Evolutionary conservation across 30 jellyfish, hydroid and myxozoan genomes (phyloP), one percentile per base, ranked within the genome.

Genomic region (Catostylus mosaicus): DNA sequence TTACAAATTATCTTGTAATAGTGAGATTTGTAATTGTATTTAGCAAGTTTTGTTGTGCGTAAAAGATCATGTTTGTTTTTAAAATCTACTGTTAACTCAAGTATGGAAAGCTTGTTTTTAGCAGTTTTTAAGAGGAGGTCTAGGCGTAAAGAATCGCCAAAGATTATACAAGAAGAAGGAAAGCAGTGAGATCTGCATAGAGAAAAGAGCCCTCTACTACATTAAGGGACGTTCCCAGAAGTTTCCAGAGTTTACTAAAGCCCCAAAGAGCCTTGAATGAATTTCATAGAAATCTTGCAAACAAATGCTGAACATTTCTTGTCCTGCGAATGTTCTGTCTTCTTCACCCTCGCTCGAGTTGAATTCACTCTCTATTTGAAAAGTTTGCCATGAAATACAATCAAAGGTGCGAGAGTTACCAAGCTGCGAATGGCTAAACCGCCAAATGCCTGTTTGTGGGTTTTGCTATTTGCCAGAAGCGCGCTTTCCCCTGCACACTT

Each of bases 141-240:
- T 16, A 57, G 59, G 57, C 77, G 77, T 16, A 61, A 38, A 31
- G 23, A 16, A 8, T 61, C 40, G 16, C 73, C 73, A 61, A 38
- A 16, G 11, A 61, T 23, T 7, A 24, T 61, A 6, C 46, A 61
- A 6, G 47, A 38, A 26, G 73, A 61, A 24, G 24, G 40, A 23
- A 16, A 61, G 73, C 73, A 61, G 73, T 35, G 16, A 61, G 73
- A 61, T 50, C 63, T 8, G 24, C 63, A 50, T 50, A 50, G 14
- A 50, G 63, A 3, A 10, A 10, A 4, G 63, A 23, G 20, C 5
- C 5, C 24, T 50, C 24, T 50, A 50, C 20, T 23, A 27, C 18
- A 3, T 50, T 23, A 3, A 50, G 24, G 5, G 63, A 10, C 20
- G 14, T 6, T 10, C 27, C 63, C 5, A 50, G 19, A 50, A 50